Conservation (phyloP, 2,888 invertebrate genomes). For the Hypomecis atomaria region DNA sequence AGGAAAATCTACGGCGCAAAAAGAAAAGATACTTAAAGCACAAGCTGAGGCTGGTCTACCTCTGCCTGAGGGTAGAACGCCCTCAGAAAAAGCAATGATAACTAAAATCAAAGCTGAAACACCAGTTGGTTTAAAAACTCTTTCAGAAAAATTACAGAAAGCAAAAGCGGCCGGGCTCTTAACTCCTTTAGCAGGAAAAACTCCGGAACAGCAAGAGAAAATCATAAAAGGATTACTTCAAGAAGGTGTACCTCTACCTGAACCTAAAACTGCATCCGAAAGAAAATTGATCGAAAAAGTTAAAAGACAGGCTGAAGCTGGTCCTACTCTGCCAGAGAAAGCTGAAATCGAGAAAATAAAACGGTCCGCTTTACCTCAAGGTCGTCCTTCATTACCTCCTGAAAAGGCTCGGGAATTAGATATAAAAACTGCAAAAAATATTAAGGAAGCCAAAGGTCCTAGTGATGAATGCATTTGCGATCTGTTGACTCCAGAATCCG, state of each 20-base stretch:
- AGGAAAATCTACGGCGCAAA: no score
- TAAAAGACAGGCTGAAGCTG: no score
- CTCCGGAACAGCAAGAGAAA: neutral
- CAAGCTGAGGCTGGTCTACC: neutral
- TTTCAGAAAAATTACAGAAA: neutral
- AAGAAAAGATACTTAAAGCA: no score
- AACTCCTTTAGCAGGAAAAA: neutral
- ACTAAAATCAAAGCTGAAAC: neutral
- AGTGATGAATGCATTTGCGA: conserved; percentile 51
- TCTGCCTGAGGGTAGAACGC: conserved; percentile 20
- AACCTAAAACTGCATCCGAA: no score
- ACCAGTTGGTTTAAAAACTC: no score
- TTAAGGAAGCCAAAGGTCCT: conserved; percentile 51
- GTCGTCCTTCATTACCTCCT: neutral
- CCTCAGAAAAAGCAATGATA: conserved; percentile 37
- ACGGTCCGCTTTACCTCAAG: neutral
- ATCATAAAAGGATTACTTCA: neutral
- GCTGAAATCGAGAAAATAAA: neutral
- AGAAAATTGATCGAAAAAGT: no score
- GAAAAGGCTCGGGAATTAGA: conserved; percentile 26
- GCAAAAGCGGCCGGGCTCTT: no score
- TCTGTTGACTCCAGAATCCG: conserved; percentile 44
- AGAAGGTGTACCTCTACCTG: neutral
- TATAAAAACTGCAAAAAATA: conserved; percentile 43
- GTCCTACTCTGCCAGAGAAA: neutral